Percentiles rank a stretch among this genome's conserved stretches.
Conservation (phyloP, 2,888 invertebrate species). For the Byasa hedistus region DNA sequence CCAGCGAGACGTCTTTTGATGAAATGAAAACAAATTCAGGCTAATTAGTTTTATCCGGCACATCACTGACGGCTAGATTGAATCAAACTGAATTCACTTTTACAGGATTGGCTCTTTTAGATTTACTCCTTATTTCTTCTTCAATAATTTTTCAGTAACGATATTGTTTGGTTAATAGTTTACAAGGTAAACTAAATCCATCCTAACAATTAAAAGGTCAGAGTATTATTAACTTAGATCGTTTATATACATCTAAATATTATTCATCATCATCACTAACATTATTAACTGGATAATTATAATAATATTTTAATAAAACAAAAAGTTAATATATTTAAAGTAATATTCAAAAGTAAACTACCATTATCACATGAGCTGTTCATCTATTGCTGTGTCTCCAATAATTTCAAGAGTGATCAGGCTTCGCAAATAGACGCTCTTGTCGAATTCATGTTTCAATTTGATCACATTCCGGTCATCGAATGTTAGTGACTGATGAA, state of each 20-base stretch:
- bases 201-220: too few species aligned
- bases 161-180: neutral
- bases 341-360: too few species aligned
- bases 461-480: conserved; percentile 61
- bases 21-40: conserved; percentile 20
- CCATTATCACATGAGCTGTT: too few species aligned
- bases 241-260: too few species aligned
- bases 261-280: too few species aligned
- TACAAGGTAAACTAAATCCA: too few species aligned
- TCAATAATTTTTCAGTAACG: neutral
- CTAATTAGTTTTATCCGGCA: conserved; percentile 23
- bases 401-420: conserved; percentile 4
- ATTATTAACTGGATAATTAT: too few species aligned
- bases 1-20: conserved; percentile 15
- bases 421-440: conserved; percentile 3
- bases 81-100: neutral
- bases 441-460: conserved; percentile 79
- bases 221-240: too few species aligned
- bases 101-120: neutral
- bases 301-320: too few species aligned
- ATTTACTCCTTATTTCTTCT: neutral
- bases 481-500: conserved; percentile 81
- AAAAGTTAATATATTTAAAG: too few species aligned
- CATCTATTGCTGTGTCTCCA: neutral
- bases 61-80: neutral